A percentile compares a stretch with the other conserved stretches of the same genome.
phyloP scores from a whole-genome alignment of 2,888 invertebrate species.

The Drosophila subquinaria region DNA sequence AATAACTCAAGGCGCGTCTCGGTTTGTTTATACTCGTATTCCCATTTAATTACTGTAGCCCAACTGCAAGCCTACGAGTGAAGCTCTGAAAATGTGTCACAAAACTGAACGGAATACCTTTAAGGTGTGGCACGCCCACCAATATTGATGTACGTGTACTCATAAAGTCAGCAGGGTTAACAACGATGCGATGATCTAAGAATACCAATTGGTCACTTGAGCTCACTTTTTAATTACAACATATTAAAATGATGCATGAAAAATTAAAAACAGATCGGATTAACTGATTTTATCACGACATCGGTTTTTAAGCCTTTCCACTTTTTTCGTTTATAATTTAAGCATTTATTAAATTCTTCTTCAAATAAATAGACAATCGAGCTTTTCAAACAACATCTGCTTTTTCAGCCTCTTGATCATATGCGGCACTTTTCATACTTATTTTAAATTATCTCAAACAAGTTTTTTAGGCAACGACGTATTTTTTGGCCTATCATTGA shows the following conservation, averaged over 20 bases:
- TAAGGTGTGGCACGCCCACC: constrained; percentile 29
- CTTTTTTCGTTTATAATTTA: no score
- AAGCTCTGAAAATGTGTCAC: constrained; percentile 12
- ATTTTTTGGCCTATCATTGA: no score
- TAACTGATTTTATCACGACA: no score
- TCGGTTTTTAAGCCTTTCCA: no score
- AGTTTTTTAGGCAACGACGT: no score
- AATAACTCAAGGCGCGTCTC: constrained; percentile 34
- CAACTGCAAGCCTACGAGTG: neutral
- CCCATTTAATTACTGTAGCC: constrained; percentile 9
- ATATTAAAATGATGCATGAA: neutral
- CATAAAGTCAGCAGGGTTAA: neutral
- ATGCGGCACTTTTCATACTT: no score
- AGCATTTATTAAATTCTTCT: no score
- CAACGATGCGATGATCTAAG: constrained; percentile 15
- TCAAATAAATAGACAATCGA: no score
- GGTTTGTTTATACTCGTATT: constrained; percentile 10
- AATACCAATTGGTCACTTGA: neutral
- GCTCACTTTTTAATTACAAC: constrained; percentile 1
- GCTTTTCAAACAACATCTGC: no score
- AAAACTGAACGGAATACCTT: neutral
- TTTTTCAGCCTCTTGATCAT: no score
- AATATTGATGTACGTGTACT: neutral
- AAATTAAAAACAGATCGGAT: no score
- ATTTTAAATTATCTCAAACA: no score